A percentile compares a stretch with the other conserved stretches of the same genome.
Conservation (phyloP, 2,797 vertebrate genomes). For the Sparidentex hasta region DNA sequence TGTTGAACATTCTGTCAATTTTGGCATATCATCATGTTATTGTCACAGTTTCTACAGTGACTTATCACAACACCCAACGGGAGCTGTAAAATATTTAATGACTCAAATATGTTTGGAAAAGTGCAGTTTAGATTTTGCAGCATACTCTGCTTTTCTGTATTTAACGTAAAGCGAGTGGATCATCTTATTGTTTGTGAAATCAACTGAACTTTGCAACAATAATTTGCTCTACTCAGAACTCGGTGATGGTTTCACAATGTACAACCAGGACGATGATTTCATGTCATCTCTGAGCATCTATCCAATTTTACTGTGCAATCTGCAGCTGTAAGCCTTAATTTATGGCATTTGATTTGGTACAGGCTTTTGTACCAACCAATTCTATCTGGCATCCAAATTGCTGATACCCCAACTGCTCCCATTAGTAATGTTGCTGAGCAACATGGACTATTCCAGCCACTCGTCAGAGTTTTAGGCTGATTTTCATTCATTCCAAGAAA, state of each 20-base stretch:
- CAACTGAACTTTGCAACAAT: neutral
- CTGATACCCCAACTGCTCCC: conserved; percentile 31
- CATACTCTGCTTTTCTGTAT: neutral
- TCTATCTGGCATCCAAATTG: conserved; percentile 24
- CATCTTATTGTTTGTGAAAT: neutral
- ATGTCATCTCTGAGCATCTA: conserved; percentile 9
- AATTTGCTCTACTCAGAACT: neutral
- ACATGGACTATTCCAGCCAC: conserved; percentile 16
- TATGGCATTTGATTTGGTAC: neutral
- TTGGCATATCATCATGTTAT: neutral
- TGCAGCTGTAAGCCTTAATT: conserved; percentile 24
- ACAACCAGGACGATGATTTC: conserved; percentile 6
- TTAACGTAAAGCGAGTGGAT: neutral
- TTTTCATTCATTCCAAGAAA: conserved; percentile 34
- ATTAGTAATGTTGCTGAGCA: conserved; percentile 26
- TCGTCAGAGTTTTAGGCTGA: conserved; percentile 6
- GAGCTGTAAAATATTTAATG: neutral
- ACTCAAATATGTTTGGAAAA: neutral
- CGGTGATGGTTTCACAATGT: neutral
- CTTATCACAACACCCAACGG: neutral
- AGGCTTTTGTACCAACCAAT: conserved; percentile 25
- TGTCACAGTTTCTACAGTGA: neutral
- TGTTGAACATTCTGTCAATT: neutral
- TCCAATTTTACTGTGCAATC: conserved; percentile 19
- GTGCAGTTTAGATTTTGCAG: conserved; percentile 6